These are phyloP conservation scores for Eunapius fragilis DNA, from an alignment of 37 sponge, comb jelly and placozoan genomes.

Conservation along the genomic window DNA sequence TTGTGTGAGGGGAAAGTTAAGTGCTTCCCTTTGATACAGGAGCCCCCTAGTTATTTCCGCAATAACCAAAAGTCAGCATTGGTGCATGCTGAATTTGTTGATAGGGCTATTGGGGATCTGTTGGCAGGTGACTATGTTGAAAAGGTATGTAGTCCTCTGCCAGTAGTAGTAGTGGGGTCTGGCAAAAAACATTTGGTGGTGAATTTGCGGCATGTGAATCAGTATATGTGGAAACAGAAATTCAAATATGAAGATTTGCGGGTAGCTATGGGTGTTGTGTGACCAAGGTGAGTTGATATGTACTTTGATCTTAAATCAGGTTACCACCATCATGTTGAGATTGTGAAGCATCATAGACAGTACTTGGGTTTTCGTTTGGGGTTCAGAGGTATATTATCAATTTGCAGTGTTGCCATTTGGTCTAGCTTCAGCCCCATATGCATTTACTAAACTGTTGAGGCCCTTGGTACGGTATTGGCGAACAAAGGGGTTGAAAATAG, in stretches of 20 bases:
- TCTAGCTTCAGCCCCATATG: constrained; percentile 19
- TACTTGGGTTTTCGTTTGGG: constrained; percentile 37
- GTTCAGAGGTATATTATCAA: background rate
- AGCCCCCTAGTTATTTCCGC: background rate
- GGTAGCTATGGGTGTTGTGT: constrained; percentile 4
- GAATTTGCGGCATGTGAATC: constrained; percentile 21
- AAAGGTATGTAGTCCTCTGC: constrained; percentile 40
- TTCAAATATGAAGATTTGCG: constrained; percentile 43
- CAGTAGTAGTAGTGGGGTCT: constrained; percentile 9
- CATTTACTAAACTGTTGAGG: constrained; percentile 42
- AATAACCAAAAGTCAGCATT: constrained; percentile 5
- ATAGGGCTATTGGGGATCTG: background rate
- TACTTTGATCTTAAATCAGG: constrained; percentile 33
- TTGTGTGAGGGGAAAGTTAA: constrained; percentile 9
- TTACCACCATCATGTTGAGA: constrained; percentile 35
- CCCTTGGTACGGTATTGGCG: constrained; percentile 25
- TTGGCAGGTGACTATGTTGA: background rate
- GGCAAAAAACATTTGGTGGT: constrained; percentile 28
- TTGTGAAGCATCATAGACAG: background rate
- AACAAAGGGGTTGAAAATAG: constrained; percentile 9
- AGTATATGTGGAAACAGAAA: constrained; percentile 17
- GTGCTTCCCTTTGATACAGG: background rate
- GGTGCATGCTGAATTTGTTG: constrained; percentile 4
- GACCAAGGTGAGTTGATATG: constrained; percentile 10
- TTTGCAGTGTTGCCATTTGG: constrained; percentile 49